Base-by-base conservation (phyloP, 2,113 vertebrate genomes). In the Jacana jacana region DNA sequence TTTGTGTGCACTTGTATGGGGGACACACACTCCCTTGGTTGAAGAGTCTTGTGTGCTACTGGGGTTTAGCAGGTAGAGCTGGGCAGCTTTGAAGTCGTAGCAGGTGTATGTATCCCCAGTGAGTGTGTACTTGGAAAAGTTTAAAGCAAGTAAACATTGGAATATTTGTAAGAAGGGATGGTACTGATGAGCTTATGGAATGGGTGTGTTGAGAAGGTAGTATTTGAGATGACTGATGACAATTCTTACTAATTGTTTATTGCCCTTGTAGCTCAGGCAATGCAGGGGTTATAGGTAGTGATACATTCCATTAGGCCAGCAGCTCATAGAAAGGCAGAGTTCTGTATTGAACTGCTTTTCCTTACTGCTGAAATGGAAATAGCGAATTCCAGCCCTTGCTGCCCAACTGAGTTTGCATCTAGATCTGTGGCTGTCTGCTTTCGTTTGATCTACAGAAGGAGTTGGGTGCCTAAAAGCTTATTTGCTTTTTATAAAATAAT, bases 71-170 rank as follows among this genome's bases (percentile, higher is more conserved):
- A 35, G 49, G 35, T 20, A 4, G 22, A 69, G 39, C 23, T 75
- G 49, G 37, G 2, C 17, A 2, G 57, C 15, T 7, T 19, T 6
- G 30, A 28, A 19, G 42, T 44, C 30, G 0, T 11, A 68, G n/a
- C 2, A 1, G 6, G 10, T 6, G 10, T 55, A 4, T 1, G 0
- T 12, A 13, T 42, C 22, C 57, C 69, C 42, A 61, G 49, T 11
- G 28, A 2, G 12, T 42, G 9, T 46, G 7, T 46, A 17, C 31
- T 48, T 33, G 7, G 1, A 35, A 10, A 20, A 40, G 7, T 7
- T 30, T 23, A 1, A 46, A 66, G 20, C 7, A 58, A 58, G 57
- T 23, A 39, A 52, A 23, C 8, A 1, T 0, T 58, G 61, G 6
- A 60, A 31, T 3, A 16, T n/a, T 40, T 72, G 68, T 2, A 14